Evolutionary conservation across 30 jellyfish, hydroid and myxozoan genomes (phyloP).

Genomic region (Rhopilema esculentum): DNA sequence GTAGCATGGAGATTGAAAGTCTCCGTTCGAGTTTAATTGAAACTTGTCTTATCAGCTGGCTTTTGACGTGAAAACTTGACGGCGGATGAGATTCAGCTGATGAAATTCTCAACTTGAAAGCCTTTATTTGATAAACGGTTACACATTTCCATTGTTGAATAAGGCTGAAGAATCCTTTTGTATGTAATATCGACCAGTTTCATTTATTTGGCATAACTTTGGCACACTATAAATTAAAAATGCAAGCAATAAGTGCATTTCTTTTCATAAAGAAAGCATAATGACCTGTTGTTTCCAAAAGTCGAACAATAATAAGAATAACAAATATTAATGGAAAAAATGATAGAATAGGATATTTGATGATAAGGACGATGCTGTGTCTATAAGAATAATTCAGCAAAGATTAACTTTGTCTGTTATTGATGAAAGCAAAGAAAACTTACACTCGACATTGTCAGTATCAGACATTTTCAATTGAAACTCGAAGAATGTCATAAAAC

Average conservation of each 20-base stretch:
- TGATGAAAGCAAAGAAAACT: neutral
- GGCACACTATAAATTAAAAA: no score
- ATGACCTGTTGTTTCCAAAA: neutral
- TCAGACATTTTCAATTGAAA: neutral
- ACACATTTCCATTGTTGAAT: neutral
- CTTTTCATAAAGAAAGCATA: neutral
- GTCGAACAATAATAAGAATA: neutral
- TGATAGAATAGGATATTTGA: neutral
- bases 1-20: neutral
- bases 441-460: neutral
- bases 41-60: neutral
- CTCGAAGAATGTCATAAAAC: neutral
- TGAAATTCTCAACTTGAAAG: neutral
- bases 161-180: neutral
- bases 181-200: neutral
- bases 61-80: neutral
- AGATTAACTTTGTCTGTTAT: neutral
- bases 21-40: neutral
- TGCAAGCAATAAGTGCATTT: neutral
- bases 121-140: neutral
- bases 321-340: neutral
- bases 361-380: neutral
- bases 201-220: neutral
- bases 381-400: neutral
- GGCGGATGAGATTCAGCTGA: neutral